phyloP scores from a whole-genome alignment of 2,888 invertebrate genomes.

The Pedicia rivosa region DNA sequence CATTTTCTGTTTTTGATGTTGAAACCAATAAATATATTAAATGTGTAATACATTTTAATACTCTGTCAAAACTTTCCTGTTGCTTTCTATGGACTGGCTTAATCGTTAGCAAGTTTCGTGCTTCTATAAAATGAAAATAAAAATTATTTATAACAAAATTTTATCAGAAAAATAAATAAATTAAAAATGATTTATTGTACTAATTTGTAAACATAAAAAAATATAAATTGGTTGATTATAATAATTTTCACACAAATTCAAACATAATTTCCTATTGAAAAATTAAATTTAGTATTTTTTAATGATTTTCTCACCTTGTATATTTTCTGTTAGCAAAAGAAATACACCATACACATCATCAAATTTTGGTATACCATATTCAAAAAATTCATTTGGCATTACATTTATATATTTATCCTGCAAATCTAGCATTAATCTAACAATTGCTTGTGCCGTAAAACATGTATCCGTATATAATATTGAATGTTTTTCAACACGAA shows the following conservation, averaged over 20 bases:
- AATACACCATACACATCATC: slow-evolving; percentile 56
- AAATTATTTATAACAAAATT: not conserved
- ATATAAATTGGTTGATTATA: not conserved
- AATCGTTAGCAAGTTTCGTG: slow-evolving; percentile 33
- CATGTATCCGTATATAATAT: slow-evolving; percentile 64
- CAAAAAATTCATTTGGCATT: slow-evolving; percentile 31
- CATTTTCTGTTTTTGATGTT: slow-evolving; percentile 37
- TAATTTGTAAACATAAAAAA: no score
- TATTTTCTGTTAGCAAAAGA: slow-evolving; percentile 44
- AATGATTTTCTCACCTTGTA: slow-evolving; percentile 34
- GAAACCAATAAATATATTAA: slow-evolving; percentile 50
- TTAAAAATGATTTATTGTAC: not conserved
- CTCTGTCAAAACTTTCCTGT: slow-evolving; percentile 66
- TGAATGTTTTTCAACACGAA: slow-evolving; percentile 64
- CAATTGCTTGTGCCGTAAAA: slow-evolving; percentile 73
- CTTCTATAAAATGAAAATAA: slow-evolving; percentile 27
- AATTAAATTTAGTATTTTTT: no score
- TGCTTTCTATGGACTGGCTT: slow-evolving; percentile 62
- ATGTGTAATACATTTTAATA: slow-evolving; percentile 63
- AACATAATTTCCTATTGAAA: no score
- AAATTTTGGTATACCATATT: slow-evolving; percentile 40
- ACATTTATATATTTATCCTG: slow-evolving; percentile 40
- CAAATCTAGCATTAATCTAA: slow-evolving; percentile 65
- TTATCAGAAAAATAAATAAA: not conserved
- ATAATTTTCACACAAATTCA: not conserved